Conservation (phyloP, 2,113 vertebrate species). For the Heterotis niloticus region DNA sequence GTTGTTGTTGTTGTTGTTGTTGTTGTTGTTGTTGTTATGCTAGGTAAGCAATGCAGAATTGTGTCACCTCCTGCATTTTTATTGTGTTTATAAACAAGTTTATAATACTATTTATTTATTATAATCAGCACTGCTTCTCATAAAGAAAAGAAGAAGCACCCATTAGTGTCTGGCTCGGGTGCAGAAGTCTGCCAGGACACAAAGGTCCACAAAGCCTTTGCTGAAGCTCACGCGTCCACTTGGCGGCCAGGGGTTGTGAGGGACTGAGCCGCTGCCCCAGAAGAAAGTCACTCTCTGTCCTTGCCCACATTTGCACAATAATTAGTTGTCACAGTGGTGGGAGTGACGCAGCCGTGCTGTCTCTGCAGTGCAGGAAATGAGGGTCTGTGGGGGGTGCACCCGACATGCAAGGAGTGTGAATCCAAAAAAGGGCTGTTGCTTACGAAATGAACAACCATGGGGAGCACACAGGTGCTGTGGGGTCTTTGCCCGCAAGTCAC, state of each 20-base stretch:
- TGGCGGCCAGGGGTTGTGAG: neutral
- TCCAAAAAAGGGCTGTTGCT: neutral
- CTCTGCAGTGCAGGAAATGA: slow-evolving; percentile 11
- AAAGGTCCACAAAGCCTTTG: neutral
- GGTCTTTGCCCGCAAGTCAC: no score
- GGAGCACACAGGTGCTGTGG: no score
- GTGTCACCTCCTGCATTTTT: no score
- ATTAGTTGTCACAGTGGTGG: slow-evolving; percentile 11
- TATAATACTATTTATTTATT: no score
- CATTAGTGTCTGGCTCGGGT: no score
- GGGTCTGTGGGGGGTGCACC: neutral
- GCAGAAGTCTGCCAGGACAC: no score
- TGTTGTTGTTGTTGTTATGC: no score
- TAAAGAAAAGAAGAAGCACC: no score
- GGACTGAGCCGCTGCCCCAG: neutral
- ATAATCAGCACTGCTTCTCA: no score
- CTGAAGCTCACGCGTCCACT: neutral
- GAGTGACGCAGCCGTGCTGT: neutral
- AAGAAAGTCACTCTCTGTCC: neutral
- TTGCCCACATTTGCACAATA: neutral
- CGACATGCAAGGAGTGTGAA: neutral
- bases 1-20: no score
- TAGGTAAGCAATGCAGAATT: no score
- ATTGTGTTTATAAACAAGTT: no score
- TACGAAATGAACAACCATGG: neutral